phyloP scores from a whole-genome alignment of 2,888 invertebrate genomes.

The Drosophila pegasa region DNA sequence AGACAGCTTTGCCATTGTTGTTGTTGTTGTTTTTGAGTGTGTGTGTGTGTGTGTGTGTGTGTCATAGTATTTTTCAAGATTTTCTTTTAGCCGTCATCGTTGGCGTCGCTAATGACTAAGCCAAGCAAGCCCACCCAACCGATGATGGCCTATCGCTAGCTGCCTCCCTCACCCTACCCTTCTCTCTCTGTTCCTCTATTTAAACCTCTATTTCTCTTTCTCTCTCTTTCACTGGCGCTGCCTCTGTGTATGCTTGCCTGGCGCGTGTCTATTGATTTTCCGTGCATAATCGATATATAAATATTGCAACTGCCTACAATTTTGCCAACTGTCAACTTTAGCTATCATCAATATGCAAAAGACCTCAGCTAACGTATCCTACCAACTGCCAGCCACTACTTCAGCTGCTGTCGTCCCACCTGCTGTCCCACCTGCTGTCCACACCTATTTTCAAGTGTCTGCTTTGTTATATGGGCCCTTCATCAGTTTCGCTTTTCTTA shows the following conservation, averaged over 20 bases:
- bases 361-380: not conserved
- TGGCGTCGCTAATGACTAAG: conserved; percentile 60
- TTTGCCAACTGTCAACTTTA: conserved; percentile 57
- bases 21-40: not conserved
- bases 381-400: not conserved
- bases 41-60: conserved; percentile 16
- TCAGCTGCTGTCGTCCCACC: conserved; percentile 22
- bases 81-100: conserved; percentile 44
- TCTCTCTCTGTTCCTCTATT: not conserved
- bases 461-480: conserved; percentile 11
- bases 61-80: conserved; percentile 46
- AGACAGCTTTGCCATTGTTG: conserved; percentile 41
- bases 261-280: conserved; percentile 65
- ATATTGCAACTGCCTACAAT: conserved; percentile 61
- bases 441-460: conserved; percentile 43
- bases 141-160: not conserved
- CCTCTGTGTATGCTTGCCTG: conserved; percentile 2
- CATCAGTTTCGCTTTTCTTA: conserved; percentile 20
- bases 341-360: conserved; percentile 21
- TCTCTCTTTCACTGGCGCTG: not conserved
- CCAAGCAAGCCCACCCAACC: conserved; percentile 7
- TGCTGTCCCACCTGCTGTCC: conserved; percentile 6
- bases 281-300: conserved; percentile 68
- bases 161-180: conserved; percentile 5
- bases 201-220: conserved; percentile 6